phyloP scores from a whole-genome alignment of 2,113 vertebrate genomes.

The Hippocampus abdominalis region DNA sequence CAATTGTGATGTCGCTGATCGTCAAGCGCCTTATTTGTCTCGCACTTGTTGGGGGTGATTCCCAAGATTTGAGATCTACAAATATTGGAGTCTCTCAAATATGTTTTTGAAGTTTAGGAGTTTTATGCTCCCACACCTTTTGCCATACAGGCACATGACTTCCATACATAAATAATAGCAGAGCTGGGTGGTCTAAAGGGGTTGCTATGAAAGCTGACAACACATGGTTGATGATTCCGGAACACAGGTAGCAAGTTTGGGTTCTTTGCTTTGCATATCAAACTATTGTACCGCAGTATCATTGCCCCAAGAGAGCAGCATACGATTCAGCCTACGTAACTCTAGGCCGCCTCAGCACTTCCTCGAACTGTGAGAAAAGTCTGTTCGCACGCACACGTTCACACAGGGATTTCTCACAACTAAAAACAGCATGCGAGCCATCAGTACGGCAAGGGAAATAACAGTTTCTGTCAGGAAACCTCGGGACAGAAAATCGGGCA shows the following conservation, averaged over 20 bases:
- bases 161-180: not conserved
- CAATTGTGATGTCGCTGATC: too few relatives aligned
- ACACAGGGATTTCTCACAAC: constrained; percentile 14
- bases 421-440: constrained; percentile 17
- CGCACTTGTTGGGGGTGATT: too few relatives aligned
- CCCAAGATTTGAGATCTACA: too few relatives aligned
- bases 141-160: too few relatives aligned
- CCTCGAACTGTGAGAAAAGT: constrained; percentile 64
- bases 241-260: not conserved
- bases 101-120: too few relatives aligned
- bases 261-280: not conserved
- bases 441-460: constrained; percentile 3
- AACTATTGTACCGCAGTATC: not conserved
- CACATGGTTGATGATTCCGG: not conserved
- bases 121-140: too few relatives aligned
- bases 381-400: constrained; percentile 18
- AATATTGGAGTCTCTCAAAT: too few relatives aligned
- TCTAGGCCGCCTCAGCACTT: constrained; percentile 61
- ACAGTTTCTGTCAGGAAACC: not conserved
- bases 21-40: too few relatives aligned
- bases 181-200: not conserved
- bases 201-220: not conserved
- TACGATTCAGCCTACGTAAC: constrained; percentile 47
- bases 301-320: constrained; percentile 14
- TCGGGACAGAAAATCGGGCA: not conserved